Evolutionary conservation across 2,888 invertebrate species (phyloP).

Genomic region (Notodonta dromedarius): DNA sequence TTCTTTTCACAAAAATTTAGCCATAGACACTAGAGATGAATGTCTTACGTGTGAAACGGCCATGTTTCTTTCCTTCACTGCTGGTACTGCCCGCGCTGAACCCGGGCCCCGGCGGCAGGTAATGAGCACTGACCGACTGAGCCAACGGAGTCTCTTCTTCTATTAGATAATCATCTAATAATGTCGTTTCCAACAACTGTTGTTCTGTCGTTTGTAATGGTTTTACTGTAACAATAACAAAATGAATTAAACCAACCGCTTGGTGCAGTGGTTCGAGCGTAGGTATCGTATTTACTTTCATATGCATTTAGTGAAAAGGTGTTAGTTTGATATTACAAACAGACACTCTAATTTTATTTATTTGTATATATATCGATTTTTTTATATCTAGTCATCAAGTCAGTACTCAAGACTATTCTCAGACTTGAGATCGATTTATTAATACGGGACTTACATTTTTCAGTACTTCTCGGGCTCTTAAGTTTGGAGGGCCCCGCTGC

Average conservation of each 20-base stretch:
- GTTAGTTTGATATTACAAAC: no score
- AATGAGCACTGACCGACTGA: constrained; percentile 53
- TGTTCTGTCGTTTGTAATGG: constrained; percentile 51
- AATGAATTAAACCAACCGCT: no score
- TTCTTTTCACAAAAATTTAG: no score
- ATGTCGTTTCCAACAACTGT: constrained; percentile 45
- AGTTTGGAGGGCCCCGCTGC: constrained; percentile 55
- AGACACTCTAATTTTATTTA: no score
- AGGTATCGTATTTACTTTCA: no score
- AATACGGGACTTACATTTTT: constrained; percentile 54
- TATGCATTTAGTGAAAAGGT: no score
- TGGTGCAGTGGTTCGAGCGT: no score
- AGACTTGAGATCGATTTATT: no score
- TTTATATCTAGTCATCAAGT: no score
- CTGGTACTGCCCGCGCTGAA: constrained; percentile 18
- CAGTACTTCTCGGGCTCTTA: constrained; percentile 58
- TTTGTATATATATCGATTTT: no score
- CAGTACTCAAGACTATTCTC: no score
- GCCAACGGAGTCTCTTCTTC: constrained; percentile 72
- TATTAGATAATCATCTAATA: constrained; percentile 47
- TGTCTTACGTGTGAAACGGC: constrained; percentile 48
- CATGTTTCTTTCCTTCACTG: constrained; percentile 29
- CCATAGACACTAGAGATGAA: neutral
- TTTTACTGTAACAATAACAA: constrained; percentile 40
- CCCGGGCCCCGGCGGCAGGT: constrained; percentile 22